Percentiles rank a stretch among this genome's conserved stretches.
Conservation (phyloP, 2,797 vertebrate species). For the Paramormyrops hopkinsi region DNA sequence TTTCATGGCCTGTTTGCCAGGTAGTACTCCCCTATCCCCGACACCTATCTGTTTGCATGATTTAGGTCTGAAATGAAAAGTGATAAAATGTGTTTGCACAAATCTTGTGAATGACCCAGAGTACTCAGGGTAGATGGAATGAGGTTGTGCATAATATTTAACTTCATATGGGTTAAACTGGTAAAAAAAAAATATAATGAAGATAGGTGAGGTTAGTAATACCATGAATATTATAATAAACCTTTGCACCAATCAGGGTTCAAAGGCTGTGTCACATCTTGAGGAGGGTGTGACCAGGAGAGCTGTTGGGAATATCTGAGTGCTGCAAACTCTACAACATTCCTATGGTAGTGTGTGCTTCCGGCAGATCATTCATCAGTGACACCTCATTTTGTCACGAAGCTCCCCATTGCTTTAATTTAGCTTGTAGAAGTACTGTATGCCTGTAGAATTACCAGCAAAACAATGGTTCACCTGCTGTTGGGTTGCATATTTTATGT, state of each 20-base stretch:
- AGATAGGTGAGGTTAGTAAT: neutral
- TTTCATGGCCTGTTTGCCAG: neutral
- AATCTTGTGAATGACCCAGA: neutral
- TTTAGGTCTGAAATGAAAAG: neutral
- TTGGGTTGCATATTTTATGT: neutral
- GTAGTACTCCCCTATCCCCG: neutral
- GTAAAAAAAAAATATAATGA: neutral
- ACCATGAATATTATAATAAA: neutral
- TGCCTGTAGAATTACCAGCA: neutral
- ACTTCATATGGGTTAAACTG: neutral
- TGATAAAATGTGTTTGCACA: neutral
- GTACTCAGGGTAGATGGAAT: neutral
- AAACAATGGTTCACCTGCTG: neutral
- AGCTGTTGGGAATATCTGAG: neutral
- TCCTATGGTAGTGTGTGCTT: neutral
- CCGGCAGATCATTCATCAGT: neutral
- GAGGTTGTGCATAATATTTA: neutral
- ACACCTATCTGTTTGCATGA: neutral
- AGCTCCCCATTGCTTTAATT: neutral
- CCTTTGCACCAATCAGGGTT: neutral
- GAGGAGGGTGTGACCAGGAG: neutral
- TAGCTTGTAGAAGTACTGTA: neutral
- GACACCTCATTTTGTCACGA: neutral
- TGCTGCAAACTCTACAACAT: neutral
- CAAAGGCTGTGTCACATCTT: neutral